Percentiles rank a stretch among this genome's conserved stretches.
phyloP scores from a whole-genome alignment of 2,797 vertebrate genomes.

The Gobio occitaniae region DNA sequence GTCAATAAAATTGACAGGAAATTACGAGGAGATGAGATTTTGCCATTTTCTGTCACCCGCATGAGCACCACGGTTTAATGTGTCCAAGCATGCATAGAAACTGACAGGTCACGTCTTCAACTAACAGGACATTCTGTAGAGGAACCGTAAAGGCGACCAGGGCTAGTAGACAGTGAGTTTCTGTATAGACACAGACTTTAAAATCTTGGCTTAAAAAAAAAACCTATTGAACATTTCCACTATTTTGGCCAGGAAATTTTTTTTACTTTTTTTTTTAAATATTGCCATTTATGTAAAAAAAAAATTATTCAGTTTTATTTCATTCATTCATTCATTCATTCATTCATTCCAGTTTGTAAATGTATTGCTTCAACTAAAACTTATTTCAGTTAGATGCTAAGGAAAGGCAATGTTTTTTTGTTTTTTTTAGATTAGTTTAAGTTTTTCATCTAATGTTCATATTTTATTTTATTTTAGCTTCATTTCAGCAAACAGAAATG shows the following conservation, averaged over 20 bases:
- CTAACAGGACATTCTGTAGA: background rate
- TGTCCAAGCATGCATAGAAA: background rate
- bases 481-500: background rate
- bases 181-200: background rate
- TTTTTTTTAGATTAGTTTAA: background rate
- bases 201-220: background rate
- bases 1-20: constrained; percentile 23
- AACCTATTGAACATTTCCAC: background rate
- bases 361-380: background rate
- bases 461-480: background rate
- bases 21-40: constrained; percentile 3
- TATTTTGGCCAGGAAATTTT: background rate
- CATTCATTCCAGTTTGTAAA: no score
- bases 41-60: constrained; percentile 22
- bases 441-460: background rate
- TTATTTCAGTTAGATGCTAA: background rate
- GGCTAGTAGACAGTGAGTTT: background rate
- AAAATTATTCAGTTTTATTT: background rate
- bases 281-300: background rate
- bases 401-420: background rate
- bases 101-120: background rate
- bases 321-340: background rate
- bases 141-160: background rate
- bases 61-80: background rate
- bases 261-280: background rate